These are phyloP conservation scores for Drosophila jambulina DNA, from an alignment of 1,140 invertebrate genomes.

Conservation along the genomic window DNA sequence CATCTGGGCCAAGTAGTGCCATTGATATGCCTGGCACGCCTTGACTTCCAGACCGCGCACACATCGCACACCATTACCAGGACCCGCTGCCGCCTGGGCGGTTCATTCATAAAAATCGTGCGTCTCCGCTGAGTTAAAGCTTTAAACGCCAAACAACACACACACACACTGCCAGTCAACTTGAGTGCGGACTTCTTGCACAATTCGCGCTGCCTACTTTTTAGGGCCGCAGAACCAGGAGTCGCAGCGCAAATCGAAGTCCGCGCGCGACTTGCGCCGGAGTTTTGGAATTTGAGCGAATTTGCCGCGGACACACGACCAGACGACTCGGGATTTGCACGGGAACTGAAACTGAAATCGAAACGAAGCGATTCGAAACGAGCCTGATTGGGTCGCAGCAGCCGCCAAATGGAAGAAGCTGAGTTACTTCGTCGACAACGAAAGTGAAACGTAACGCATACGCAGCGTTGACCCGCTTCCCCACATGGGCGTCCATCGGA, in stretches of 20 bases:
- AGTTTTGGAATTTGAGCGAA: conserved; percentile 7
- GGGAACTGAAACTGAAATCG: conserved; percentile 77
- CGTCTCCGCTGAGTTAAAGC: conserved; percentile 45
- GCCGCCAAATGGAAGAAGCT: conserved; percentile 48
- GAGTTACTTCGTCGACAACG: conserved; percentile 51
- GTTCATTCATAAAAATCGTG: conserved; percentile 76
- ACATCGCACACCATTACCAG: conserved; percentile 33
- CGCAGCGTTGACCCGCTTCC: conserved; percentile 71
- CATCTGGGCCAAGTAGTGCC: conserved; percentile 27
- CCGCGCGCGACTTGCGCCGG: conserved; percentile 53
- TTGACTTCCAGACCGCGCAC: conserved; percentile 36
- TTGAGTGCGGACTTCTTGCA: conserved; percentile 31
- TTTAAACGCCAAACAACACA: conserved; percentile 37
- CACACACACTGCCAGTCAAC: conserved; percentile 13
- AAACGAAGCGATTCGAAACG: conserved; percentile 40
- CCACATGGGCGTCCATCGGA: conserved; percentile 17
- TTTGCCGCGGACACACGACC: conserved; percentile 54
- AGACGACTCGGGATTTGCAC: conserved; percentile 67
- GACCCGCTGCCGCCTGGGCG: conserved; percentile 17
- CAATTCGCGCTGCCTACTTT: conserved; percentile 66
- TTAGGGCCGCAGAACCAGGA: conserved; percentile 39
- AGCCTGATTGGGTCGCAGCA: conserved; percentile 54
- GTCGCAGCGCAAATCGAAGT: conserved; percentile 33
- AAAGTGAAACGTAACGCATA: conserved; percentile 81
- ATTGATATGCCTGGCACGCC: conserved; percentile 70